Base-by-base conservation (phyloP, 1,140 invertebrate genomes). In the Eueides isabella region DNA sequence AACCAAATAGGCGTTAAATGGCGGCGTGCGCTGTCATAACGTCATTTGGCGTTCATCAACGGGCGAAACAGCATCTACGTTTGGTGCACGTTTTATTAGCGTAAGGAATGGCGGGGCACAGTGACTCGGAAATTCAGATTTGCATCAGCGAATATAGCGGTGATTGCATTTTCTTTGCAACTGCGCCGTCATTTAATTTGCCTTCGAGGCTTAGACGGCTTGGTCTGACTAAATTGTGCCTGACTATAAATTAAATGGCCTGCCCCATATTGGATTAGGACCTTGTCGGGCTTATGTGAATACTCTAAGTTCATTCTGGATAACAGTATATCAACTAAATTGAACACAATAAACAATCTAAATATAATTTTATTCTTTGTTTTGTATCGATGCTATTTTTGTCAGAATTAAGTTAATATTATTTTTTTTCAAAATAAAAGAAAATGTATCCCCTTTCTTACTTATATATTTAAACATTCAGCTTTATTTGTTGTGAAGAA, bases 1-100 rank as follows among this genome's bases (percentile, higher is more conserved):
- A 91, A 90, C 84, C 92, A 93, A 93, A 93, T 92, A 93, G 90
- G 92, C 92, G 92, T 92, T 93, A 93, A 93, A 93, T 93, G 86
- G 90, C 92, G 88, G 84, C 89, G 89, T 87, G 89, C 90, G 85
- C 87, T 90, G 87, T 93, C 87, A 93, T 93, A 93, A 93, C 90
- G 81, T 90, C 87, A 92, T 93, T 93, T 92, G 85, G 83, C 88
- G 91, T 90, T 92, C 90, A 93, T 93, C 91, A 92, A 88, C 85
- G 85, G 84, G 83, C 89, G 85, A 89, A 89, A 91, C 88, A 91
- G 88, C 90, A 88, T 88, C 90, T 85, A 85, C 85, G 87, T 85
- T 87, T 89, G 90, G 83, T 90, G 89, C 91, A 90, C 84, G 89
- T 92, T 92, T 92, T 92, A 92, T 91, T 92, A 92, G 91, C 91